These are phyloP conservation scores for Xestia ashworthii DNA, from an alignment of 2,888 invertebrate species.

Conservation along the genomic window DNA sequence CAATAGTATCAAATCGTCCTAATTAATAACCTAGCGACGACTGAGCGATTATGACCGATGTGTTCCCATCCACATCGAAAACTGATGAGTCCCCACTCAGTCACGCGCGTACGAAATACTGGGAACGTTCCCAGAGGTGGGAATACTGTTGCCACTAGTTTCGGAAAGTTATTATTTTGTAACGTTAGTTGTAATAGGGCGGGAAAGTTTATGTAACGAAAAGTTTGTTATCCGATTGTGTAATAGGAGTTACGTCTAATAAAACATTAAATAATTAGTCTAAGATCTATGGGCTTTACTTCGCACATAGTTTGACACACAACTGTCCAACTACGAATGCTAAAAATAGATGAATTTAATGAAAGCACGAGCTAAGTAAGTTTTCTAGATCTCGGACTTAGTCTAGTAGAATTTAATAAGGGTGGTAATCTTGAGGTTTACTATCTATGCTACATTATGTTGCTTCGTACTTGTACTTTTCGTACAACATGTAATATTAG, in stretches of 20 bases:
- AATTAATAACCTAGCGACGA: constrained; percentile 43
- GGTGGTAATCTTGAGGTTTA: not conserved
- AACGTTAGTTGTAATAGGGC: not conserved
- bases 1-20: constrained; percentile 9
- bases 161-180: constrained; percentile 20
- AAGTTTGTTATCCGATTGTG: not conserved
- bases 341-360: not conserved
- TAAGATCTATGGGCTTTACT: not conserved
- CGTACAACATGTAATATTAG: not conserved
- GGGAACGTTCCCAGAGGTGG: constrained; percentile 14
- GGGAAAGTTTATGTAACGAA: not conserved
- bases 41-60: constrained; percentile 59
- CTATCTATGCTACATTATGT: not conserved
- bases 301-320: not conserved
- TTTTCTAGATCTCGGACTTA: not conserved
- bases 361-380: not conserved
- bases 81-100: constrained; percentile 15
- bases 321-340: not conserved
- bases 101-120: constrained; percentile 22
- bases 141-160: constrained; percentile 22
- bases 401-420: not conserved
- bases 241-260: not conserved
- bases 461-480: not conserved
- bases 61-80: constrained; percentile 12
- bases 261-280: not conserved